A percentile compares a stretch with the other conserved stretches of the same genome.
Evolutionary conservation across 2,113 vertebrate species (phyloP).

Genomic region (Centropus bengalensis): DNA sequence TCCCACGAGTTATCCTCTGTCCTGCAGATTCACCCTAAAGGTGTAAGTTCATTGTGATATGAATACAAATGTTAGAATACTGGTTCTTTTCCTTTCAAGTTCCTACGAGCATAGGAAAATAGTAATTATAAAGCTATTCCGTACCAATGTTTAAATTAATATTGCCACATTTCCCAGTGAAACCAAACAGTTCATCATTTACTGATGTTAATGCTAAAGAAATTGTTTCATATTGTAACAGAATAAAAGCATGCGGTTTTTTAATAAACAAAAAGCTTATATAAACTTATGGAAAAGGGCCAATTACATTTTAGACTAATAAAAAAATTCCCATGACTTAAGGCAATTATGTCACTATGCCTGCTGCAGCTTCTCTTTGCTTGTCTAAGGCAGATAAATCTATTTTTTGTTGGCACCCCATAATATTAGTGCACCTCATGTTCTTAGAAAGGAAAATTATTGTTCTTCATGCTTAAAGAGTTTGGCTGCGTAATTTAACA

Average conservation of each 20-base stretch:
- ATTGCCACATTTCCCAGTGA: not conserved
- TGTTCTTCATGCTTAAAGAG: not conserved
- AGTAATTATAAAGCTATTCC: not conserved
- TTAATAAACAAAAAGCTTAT: not conserved
- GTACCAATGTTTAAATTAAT: not conserved
- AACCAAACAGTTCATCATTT: not conserved
- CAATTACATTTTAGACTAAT: not conserved
- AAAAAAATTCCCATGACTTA: not conserved
- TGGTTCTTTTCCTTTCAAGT: not conserved
- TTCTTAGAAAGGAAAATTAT: not conserved
- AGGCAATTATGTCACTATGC: not conserved
- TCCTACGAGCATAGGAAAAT: not conserved
- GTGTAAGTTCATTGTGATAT: not conserved
- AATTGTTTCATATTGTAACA: not conserved
- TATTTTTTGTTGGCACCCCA: not conserved
- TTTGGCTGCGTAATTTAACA: not conserved
- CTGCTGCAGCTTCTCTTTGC: not conserved
- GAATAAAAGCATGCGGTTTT: too few relatives aligned
- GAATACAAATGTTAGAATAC: not conserved
- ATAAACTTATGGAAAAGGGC: not conserved
- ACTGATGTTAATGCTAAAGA: not conserved
- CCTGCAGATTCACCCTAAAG: not conserved
- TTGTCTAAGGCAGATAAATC: not conserved
- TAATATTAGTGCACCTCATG: not conserved
- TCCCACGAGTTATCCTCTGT: not conserved